Evolutionary conservation across 2,113 vertebrate species (phyloP).

Genomic region (Proterorhinus semilunaris): DNA sequence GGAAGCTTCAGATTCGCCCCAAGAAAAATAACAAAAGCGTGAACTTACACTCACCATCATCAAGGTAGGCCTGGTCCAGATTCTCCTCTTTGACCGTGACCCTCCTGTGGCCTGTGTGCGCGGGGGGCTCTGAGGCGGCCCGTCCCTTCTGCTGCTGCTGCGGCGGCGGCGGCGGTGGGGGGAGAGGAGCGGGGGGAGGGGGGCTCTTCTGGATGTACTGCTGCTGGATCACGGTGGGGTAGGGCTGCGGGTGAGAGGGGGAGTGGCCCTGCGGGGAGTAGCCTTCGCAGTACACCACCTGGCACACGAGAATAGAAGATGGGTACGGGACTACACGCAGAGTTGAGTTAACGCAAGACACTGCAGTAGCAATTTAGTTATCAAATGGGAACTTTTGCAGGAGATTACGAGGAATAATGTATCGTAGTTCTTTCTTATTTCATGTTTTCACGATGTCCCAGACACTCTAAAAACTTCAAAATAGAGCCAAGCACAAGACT

Average conservation of each 20-base stretch:
- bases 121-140: conserved; percentile 59
- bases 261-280: conserved; percentile 73
- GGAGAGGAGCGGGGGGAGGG: background rate
- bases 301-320: background rate
- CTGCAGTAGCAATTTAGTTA: too few species aligned
- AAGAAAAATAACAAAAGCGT: background rate
- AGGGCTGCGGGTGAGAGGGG: conserved; percentile 77
- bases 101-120: conserved; percentile 65
- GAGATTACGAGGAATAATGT: too few species aligned
- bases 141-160: conserved; percentile 61
- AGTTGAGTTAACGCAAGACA: too few species aligned
- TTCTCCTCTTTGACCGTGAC: conserved; percentile 97
- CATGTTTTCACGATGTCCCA: too few species aligned
- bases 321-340: too few species aligned
- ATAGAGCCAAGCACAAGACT: too few species aligned
- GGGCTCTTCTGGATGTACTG: conserved; percentile 72
- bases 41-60: conserved; percentile 87
- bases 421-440: too few species aligned
- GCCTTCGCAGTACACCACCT: conserved; percentile 88
- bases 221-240: conserved; percentile 92
- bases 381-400: too few species aligned
- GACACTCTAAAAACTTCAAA: too few species aligned
- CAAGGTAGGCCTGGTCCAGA: conserved; percentile 96
- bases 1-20: too few species aligned
- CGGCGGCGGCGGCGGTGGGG: background rate